Percentiles rank a stretch among this genome's conserved stretches.
These are phyloP conservation scores for Drymonia ruficornis DNA, from an alignment of 2,888 invertebrate genomes.

Conservation along the genomic window DNA sequence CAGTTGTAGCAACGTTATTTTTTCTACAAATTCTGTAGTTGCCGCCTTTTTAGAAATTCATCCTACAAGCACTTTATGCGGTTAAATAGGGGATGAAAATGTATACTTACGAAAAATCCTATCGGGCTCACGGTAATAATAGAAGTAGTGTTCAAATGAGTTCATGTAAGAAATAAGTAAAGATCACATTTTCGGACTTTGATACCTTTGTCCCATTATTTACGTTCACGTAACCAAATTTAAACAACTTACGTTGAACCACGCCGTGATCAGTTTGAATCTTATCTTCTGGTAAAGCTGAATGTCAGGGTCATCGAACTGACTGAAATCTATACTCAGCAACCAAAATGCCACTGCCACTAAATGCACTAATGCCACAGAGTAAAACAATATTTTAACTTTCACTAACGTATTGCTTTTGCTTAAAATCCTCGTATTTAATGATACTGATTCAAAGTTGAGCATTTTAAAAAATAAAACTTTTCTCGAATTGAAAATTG, in stretches of 20 bases:
- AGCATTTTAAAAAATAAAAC: conserved; percentile 34
- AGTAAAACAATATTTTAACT: conserved; percentile 59
- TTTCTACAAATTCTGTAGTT: too few relatives aligned
- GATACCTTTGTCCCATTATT: too few relatives aligned
- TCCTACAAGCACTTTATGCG: too few relatives aligned
- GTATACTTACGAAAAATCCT: too few relatives aligned
- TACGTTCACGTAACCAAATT: too few relatives aligned
- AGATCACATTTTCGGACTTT: too few relatives aligned
- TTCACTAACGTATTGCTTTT: conserved; percentile 53
- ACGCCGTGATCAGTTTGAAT: conserved; percentile 71
- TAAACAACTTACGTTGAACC: conserved; percentile 72
- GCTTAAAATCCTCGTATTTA: conserved; percentile 40
- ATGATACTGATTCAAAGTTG: conserved; percentile 33
- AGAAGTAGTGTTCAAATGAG: too few relatives aligned
- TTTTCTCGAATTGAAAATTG: neutral
- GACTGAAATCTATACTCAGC: conserved; percentile 60
- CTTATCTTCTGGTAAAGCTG: conserved; percentile 55
- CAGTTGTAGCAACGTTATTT: too few relatives aligned
- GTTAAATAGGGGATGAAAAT: too few relatives aligned
- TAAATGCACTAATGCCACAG: conserved; percentile 49
- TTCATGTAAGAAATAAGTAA: too few relatives aligned
- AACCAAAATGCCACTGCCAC: conserved; percentile 47
- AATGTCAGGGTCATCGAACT: conserved; percentile 54
- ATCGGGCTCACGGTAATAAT: too few relatives aligned
- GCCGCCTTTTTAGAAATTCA: too few relatives aligned